Percentiles rank a stretch among this genome's conserved stretches.
phyloP scores from a whole-genome alignment of 2,797 vertebrate species.

The Paramormyrops hopkinsi region DNA sequence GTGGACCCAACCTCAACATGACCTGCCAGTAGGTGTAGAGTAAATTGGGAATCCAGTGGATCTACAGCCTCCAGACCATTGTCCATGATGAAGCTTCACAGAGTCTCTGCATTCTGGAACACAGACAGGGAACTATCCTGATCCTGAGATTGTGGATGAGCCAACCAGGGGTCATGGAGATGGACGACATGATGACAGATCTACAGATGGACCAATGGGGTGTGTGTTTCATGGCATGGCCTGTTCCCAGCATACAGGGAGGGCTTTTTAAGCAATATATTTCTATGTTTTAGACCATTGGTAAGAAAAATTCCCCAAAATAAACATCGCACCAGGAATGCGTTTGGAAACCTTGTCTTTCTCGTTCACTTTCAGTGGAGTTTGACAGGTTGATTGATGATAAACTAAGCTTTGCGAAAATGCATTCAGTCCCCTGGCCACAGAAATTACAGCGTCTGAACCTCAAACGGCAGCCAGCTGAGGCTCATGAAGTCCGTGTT shows the following conservation, averaged over 20 bases:
- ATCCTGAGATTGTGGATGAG: not conserved
- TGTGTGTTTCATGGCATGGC: not conserved
- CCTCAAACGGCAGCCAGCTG: not conserved
- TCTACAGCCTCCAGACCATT: not conserved
- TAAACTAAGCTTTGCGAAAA: not conserved
- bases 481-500: not conserved
- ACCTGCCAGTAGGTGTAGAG: not conserved
- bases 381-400: slow-evolving; percentile 1
- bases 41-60: not conserved
- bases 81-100: not conserved
- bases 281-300: not conserved
- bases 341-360: not conserved
- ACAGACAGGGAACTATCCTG: not conserved
- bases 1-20: not conserved
- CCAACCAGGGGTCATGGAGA: not conserved
- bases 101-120: not conserved
- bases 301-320: not conserved
- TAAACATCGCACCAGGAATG: not conserved
- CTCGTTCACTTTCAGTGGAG: not conserved
- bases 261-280: not conserved
- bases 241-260: not conserved
- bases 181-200: not conserved
- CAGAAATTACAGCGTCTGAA: not conserved
- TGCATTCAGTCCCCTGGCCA: not conserved
- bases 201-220: not conserved